A percentile compares a stretch with the other conserved stretches of the same genome.
Conservation (phyloP, 2,113 vertebrate genomes). For the Caracal caracal region DNA sequence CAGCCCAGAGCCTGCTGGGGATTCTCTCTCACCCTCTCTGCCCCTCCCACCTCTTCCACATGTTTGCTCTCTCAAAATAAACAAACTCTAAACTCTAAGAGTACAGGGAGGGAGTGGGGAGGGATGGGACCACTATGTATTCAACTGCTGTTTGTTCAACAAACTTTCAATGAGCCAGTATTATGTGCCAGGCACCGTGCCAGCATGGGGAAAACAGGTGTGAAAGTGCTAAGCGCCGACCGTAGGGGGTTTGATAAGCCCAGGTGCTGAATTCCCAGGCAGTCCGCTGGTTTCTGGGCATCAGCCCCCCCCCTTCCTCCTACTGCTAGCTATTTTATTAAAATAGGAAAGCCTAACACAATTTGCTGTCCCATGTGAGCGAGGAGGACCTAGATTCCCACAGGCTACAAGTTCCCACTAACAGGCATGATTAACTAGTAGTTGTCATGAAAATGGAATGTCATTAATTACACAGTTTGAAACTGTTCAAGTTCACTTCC, state of each 20-base stretch:
- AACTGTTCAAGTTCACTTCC: constrained; percentile 35
- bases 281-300: background rate
- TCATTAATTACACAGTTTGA: constrained; percentile 56
- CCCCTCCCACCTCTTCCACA: no score
- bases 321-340: background rate
- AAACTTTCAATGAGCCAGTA: background rate
- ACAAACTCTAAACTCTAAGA: background rate
- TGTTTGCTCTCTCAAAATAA: no score
- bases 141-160: background rate
- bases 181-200: background rate
- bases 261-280: background rate
- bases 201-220: background rate
- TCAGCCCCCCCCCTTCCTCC: background rate
- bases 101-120: background rate
- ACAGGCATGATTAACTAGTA: constrained; percentile 55
- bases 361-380: constrained; percentile 3
- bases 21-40: no score
- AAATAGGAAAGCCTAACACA: constrained; percentile 28
- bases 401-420: constrained; percentile 49
- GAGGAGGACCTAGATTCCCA: background rate
- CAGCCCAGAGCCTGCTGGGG: no score
- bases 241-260: background rate
- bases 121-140: background rate
- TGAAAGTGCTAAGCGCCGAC: background rate
- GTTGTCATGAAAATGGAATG: constrained; percentile 60